phyloP scores from a whole-genome alignment of 2,113 vertebrate species.

The Eonycteris spelaea region DNA sequence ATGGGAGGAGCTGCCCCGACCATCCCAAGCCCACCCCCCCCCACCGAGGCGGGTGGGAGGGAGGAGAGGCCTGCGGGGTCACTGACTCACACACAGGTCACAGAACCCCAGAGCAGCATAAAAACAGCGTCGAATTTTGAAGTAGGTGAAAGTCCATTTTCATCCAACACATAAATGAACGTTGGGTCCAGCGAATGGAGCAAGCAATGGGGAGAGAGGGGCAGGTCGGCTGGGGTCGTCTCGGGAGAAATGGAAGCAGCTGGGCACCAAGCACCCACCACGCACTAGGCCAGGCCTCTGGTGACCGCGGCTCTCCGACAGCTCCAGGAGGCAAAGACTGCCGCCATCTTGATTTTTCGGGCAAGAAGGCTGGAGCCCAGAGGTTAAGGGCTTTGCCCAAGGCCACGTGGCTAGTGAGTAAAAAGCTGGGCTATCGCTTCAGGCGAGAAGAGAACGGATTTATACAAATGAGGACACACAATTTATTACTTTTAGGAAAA shows the following conservation, averaged over 20 bases:
- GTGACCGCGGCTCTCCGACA: not conserved
- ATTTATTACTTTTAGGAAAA: conserved; percentile 61
- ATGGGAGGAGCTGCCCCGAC: not conserved
- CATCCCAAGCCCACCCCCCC: no score
- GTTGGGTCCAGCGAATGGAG: not conserved
- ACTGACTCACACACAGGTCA: not conserved
- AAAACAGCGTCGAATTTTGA: not conserved
- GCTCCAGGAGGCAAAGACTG: accelerated
- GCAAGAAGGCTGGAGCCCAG: not conserved
- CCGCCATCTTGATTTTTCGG: not conserved
- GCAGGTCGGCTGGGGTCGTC: accelerated
- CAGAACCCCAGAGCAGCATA: not conserved
- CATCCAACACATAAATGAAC: not conserved
- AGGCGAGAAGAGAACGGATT: not conserved
- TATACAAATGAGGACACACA: not conserved
- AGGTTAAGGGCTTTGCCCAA: not conserved
- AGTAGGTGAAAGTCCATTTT: not conserved
- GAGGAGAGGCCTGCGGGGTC: not conserved
- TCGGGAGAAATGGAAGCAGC: not conserved
- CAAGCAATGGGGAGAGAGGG: not conserved
- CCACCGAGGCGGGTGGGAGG: accelerated
- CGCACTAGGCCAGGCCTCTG: not conserved
- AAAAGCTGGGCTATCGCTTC: not conserved
- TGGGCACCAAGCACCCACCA: not conserved
- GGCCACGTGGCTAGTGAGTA: not conserved